Conservation (phyloP, 2,888 invertebrate genomes). For the Melanargia galathea region DNA sequence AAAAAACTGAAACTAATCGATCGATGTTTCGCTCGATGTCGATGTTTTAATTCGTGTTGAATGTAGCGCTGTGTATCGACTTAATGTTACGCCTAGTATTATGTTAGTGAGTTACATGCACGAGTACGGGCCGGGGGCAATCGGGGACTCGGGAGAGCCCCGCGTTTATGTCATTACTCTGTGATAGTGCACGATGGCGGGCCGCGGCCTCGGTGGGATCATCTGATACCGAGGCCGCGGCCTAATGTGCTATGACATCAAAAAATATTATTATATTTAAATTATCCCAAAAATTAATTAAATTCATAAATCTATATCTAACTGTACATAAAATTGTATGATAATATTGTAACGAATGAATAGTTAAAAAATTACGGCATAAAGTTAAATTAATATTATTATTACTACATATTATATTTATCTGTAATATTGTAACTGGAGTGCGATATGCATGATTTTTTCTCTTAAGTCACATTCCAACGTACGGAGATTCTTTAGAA, state of each 20-base stretch:
- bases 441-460: slow-evolving; percentile 80
- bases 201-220: slow-evolving; percentile 60
- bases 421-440: slow-evolving; percentile 61
- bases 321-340: slow-evolving; percentile 77
- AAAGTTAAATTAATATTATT: slow-evolving; percentile 46
- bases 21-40: slow-evolving; percentile 54
- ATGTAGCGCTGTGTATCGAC: slow-evolving; percentile 72
- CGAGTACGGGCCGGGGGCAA: slow-evolving; percentile 81
- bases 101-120: slow-evolving; percentile 75
- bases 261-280: slow-evolving; percentile 76
- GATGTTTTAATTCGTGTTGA: slow-evolving; percentile 62
- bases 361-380: slow-evolving; percentile 58
- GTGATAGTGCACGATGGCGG: slow-evolving; percentile 77
- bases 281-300: slow-evolving; percentile 82
- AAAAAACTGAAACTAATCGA: slow-evolving; percentile 41
- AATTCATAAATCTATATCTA: slow-evolving; percentile 75
- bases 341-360: slow-evolving; percentile 67
- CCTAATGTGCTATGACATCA: slow-evolving; percentile 78
- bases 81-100: slow-evolving; percentile 73
- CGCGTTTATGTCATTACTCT: slow-evolving; percentile 80
- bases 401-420: slow-evolving; percentile 48
- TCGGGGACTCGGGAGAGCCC: slow-evolving; percentile 71
- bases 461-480: slow-evolving; percentile 77
- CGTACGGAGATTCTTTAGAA: slow-evolving; percentile 47
- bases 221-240: slow-evolving; percentile 59